Base-by-base conservation (phyloP, 2,888 invertebrate species). In the Strigamia crassipes region DNA sequence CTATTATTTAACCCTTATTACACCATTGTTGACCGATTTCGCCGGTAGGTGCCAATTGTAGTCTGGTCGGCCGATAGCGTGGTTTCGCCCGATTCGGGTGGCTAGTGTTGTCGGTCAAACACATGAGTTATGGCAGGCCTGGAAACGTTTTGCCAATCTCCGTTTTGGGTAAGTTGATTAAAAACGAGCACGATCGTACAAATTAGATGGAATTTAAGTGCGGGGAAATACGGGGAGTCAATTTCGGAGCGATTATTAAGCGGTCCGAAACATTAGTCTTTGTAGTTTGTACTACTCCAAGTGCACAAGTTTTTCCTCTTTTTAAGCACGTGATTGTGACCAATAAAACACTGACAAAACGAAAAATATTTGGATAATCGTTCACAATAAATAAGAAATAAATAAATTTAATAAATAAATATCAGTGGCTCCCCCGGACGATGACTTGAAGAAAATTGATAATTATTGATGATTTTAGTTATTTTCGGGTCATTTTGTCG, bases 81-180 rank as follows among this genome's bases (percentile, higher is more conserved):
- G 61, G 18, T 61, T 61, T 18, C 21, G 23, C 61, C 61, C 61
- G 61, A 61, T 18, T 61, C 61, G 61, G 46, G 46, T 46, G 46
- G n/a, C 13, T 46, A 46, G 61, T 61, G 21, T 61, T 61, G 61
- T 61, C 61, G 61, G 61, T 61, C 61, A 18, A 23, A 61, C 13
- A 61, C 10, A 38, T 61, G 61, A 61, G 61, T 61, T 15, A 78
- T 78, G 78, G 41, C 78, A 41, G 38, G 38, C 8, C 23, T 78
- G 78, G 78, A 31, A 41, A 78, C 78, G 78, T 78, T 78, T 78
- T 78, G 78, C 31, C 23, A 31, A 10, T 78, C 78, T 31, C 34
- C 78, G 2, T 78, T 78, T 18, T 78, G 78, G 61, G 61, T 61
- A 61, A 61, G 61, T 46, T 46, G 1, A 15, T 5, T 5, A 9